phyloP scores from a whole-genome alignment of 2,113 vertebrate species.

The Rhinichthys klamathensis region DNA sequence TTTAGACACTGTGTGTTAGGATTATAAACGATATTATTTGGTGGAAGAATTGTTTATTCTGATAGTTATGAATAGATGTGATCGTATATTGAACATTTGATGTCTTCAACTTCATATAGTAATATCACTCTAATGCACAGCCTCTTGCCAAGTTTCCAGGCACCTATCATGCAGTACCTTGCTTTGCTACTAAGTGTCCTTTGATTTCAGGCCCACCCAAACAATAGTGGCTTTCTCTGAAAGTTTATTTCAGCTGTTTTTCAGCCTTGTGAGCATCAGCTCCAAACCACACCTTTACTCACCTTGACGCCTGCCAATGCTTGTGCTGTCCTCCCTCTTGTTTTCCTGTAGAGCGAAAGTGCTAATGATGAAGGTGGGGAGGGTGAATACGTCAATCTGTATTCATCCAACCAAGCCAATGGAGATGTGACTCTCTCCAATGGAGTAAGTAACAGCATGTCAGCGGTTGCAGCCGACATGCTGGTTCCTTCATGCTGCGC shows the following conservation, averaged over 20 bases:
- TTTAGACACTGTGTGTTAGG: background rate
- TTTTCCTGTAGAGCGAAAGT: conserved; percentile 78
- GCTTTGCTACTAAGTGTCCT: background rate
- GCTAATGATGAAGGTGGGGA: conserved; percentile 81
- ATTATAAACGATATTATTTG: background rate
- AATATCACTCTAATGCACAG: background rate
- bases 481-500: conserved; percentile 1
- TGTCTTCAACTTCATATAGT: background rate
- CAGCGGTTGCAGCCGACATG: background rate
- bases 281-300: conserved; percentile 65
- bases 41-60: background rate
- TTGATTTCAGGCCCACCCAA: background rate
- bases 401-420: conserved; percentile 82
- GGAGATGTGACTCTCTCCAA: conserved; percentile 75
- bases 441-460: conserved; percentile 80
- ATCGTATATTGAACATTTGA: background rate
- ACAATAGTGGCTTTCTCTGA: background rate
- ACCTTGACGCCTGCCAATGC: conserved; percentile 65
- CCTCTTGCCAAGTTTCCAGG: background rate
- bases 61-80: background rate
- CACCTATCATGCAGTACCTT: background rate
- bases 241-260: background rate
- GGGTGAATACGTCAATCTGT: conserved; percentile 86
- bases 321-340: conserved; percentile 68
- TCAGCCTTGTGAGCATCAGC: background rate